These are phyloP conservation scores for Agriopis marginaria DNA, from an alignment of 2,888 invertebrate genomes.

Conservation along the genomic window DNA sequence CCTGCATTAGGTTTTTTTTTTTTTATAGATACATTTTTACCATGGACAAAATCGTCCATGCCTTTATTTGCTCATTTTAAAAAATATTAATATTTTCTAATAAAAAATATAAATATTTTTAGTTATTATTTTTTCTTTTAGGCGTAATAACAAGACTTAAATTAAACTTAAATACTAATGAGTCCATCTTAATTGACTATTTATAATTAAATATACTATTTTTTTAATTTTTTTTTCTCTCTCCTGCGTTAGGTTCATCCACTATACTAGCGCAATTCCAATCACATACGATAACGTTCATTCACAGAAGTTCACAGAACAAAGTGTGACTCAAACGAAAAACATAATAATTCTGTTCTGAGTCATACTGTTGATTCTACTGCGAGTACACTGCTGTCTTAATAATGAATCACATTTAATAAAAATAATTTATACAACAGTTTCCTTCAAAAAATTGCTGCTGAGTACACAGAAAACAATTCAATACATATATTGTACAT, in stretches of 20 bases:
- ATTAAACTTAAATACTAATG: too few relatives aligned
- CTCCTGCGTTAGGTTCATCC: neutral
- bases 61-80: too few relatives aligned
- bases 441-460: neutral
- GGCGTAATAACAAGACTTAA: too few relatives aligned
- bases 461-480: conserved; percentile 4
- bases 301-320: conserved; percentile 42
- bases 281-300: conserved; percentile 26
- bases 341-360: conserved; percentile 29
- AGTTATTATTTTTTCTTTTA: too few relatives aligned
- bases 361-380: conserved; percentile 34
- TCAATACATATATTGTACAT: neutral
- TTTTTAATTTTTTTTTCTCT: too few relatives aligned
- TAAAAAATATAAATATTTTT: too few relatives aligned
- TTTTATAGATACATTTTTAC: too few relatives aligned
- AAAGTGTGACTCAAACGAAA: conserved; percentile 37
- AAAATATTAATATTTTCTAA: too few relatives aligned
- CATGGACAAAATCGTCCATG: too few relatives aligned
- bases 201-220: too few relatives aligned
- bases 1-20: neutral
- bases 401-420: conserved; percentile 34
- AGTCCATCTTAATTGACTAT: too few relatives aligned
- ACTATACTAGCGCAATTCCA: conserved; percentile 10
- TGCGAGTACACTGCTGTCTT: conserved; percentile 26
- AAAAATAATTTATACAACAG: conserved; percentile 3